These are phyloP conservation scores for Cirrhinus mrigala DNA, from an alignment of 2,797 vertebrate species.

Conservation along the genomic window DNA sequence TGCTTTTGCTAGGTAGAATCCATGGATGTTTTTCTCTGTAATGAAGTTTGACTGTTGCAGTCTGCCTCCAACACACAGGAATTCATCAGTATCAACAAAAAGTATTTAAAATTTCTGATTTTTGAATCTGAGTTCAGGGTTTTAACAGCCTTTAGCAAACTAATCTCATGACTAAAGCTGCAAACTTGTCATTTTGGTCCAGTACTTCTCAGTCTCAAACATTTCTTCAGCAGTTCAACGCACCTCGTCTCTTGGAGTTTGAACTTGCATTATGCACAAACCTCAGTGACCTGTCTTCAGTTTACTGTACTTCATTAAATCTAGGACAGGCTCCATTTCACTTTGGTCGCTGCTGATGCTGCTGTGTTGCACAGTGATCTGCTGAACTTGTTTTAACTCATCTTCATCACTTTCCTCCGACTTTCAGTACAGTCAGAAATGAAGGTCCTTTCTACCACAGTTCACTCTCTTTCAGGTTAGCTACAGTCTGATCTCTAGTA, in stretches of 20 bases:
- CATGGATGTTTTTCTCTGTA: constrained; percentile 49
- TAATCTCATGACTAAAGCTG: constrained; percentile 46
- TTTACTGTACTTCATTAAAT: not conserved
- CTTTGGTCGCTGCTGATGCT: too few species aligned
- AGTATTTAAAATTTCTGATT: constrained; percentile 36
- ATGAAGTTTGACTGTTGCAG: not conserved
- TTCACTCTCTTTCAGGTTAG: not conserved
- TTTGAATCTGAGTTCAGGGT: constrained; percentile 28
- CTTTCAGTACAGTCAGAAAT: too few species aligned
- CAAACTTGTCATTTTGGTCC: not conserved
- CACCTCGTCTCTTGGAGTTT: not conserved
- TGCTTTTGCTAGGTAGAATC: constrained; percentile 44
- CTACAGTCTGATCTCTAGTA: not conserved
- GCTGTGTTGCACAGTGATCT: too few species aligned
- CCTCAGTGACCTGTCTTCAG: not conserved
- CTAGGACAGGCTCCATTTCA: too few species aligned
- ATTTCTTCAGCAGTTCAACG: not conserved
- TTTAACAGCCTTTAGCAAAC: constrained; percentile 17
- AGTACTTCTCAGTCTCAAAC: too few species aligned
- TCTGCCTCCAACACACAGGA: constrained; percentile 9
- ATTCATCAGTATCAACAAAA: constrained; percentile 39
- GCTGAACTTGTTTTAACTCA: not conserved
- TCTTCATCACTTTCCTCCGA: not conserved
- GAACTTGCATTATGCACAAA: not conserved
- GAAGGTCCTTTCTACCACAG: too few species aligned